These are phyloP conservation scores for Taenioides sp. DNA, from an alignment of 2,797 vertebrate species.

Conservation along the genomic window DNA sequence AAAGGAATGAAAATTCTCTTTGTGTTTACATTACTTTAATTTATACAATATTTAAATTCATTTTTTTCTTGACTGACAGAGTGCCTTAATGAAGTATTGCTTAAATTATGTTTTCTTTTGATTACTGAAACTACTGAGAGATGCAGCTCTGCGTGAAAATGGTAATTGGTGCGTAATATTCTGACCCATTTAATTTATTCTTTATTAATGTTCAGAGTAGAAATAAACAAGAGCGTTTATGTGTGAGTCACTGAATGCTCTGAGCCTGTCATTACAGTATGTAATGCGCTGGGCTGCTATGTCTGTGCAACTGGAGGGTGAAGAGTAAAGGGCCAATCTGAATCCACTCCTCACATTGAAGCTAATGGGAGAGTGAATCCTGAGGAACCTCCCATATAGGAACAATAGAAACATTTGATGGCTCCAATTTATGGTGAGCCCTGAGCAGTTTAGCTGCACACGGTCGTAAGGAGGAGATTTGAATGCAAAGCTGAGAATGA, in stretches of 20 bases:
- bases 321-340: constrained; percentile 6
- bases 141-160: neutral
- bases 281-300: neutral
- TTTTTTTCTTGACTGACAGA: no score
- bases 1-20: no score
- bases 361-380: constrained; percentile 29
- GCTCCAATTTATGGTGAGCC: constrained; percentile 32
- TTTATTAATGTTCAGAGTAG: neutral
- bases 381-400: constrained; percentile 17
- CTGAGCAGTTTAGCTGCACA: constrained; percentile 28
- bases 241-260: neutral
- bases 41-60: no score
- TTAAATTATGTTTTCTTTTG: neutral
- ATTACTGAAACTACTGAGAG: neutral
- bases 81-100: neutral
- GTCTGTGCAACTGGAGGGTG: neutral
- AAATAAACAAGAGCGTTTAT: constrained; percentile 8
- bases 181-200: neutral
- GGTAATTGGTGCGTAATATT: neutral
- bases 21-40: no score
- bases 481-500: constrained; percentile 43
- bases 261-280: neutral
- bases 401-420: constrained; percentile 31
- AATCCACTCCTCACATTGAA: constrained; percentile 26
- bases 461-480: constrained; percentile 27